Conservation (phyloP, 1,140 invertebrate species). For the Trinorchestia longiramus region DNA sequence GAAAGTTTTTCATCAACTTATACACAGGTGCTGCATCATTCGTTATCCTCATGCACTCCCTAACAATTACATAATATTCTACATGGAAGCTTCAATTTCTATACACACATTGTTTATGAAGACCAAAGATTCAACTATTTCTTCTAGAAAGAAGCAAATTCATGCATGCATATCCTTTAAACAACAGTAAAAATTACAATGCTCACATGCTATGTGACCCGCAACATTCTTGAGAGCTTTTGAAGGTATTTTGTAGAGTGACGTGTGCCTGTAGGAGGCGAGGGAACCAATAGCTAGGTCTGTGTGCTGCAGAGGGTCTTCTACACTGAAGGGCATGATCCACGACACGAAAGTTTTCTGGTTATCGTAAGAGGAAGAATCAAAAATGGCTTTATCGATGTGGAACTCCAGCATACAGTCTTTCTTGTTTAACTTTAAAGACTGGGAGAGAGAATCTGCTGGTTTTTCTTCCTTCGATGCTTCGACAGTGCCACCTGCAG, state of each 20-base stretch:
- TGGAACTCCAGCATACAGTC: slow-evolving; percentile 47
- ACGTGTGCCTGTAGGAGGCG: slow-evolving; percentile 43
- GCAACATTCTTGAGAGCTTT: neutral
- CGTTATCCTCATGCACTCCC: no score
- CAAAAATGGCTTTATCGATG: slow-evolving; percentile 51
- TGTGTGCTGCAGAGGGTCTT: slow-evolving; percentile 56
- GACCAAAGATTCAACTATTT: no score
- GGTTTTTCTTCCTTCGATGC: neutral
- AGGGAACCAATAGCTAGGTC: slow-evolving; percentile 48
- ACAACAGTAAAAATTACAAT: neutral
- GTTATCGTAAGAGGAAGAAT: slow-evolving; percentile 8
- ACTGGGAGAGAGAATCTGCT: neutral
- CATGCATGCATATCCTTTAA: no score
- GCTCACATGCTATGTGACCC: neutral
- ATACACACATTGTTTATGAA: no score
- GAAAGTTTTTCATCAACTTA: no score
- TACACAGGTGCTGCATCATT: no score
- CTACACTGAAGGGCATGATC: slow-evolving; percentile 48
- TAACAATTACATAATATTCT: no score
- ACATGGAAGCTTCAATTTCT: no score
- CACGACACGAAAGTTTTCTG: slow-evolving; percentile 57
- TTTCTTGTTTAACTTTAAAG: slow-evolving; percentile 54
- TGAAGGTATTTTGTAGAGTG: slow-evolving; percentile 50
- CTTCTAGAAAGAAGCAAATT: no score
- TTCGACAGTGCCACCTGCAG: neutral